Base-by-base conservation (phyloP, 2,113 vertebrate species). In the Pelecanus crispus region DNA sequence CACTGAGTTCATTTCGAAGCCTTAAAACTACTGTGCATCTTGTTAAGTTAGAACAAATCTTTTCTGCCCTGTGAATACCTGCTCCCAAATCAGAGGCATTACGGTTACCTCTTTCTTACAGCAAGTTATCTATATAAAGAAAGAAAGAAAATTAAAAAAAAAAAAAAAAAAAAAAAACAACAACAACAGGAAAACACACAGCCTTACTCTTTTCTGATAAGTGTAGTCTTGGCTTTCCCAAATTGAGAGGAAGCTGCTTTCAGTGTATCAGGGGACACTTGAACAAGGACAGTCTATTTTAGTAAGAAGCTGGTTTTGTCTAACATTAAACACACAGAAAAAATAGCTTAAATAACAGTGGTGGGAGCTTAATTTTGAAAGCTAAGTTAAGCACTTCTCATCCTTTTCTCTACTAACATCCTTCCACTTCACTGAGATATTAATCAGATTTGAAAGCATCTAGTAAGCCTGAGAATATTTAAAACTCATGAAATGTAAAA, bases 271-370 rank as follows among this genome's bases (percentile, higher is more conserved):
- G 31, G 74, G 91, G 86, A 96, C 81, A 93, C 25, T 77, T 19
- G 32, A 88, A 63, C 86, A 96, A 96, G 90, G 92, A 88, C 40
- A 49, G 26, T 53, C 92, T 97, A 94, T 97, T 97, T 97, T 88
- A 87, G 61, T 78, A 79, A 79, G 78, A 86, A 94, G 38, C 4
- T 9, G 0, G 10, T 59, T 94, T 95, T 87, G 36, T 88, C 59
- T 56, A 52, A 86, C 31, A 71, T 17, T 29, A 81, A 84, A 88
- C 36, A 44, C 53, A 53, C 7, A 11, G 31, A 75, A 61, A 71
- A 89, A 24, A 52, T 25, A 91, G 40, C 79, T 83, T 77, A 66
- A 85, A 55, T 89, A 90, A 79, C 55, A 81, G 73, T 49, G 13
- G 6, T 88, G 34, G 40, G 8, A 91, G 36, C 7, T n/a, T 67